Conservation (phyloP, 2,113 vertebrate species). For the Ginglymostoma cirratum region DNA sequence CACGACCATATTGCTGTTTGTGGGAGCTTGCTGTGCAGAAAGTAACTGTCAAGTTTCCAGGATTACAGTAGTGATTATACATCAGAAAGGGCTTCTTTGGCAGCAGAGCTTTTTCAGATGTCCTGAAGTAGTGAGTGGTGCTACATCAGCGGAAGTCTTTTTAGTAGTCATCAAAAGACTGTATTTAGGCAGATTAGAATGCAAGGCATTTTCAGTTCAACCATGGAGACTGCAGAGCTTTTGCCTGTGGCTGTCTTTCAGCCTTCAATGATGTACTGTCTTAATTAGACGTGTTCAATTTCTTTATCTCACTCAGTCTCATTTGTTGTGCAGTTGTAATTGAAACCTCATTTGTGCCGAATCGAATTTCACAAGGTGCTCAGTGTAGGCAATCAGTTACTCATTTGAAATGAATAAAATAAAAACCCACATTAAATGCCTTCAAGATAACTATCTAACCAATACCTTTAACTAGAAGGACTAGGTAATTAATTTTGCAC, state of each 20-base stretch:
- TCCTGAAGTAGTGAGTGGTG: not conserved
- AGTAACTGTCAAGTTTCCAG: not conserved
- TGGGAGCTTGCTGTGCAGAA: not conserved
- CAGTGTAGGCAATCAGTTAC: not conserved
- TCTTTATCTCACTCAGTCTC: not conserved
- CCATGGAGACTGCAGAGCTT: not conserved
- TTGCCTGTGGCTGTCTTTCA: not conserved
- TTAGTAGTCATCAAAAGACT: not conserved
- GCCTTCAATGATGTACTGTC: not conserved
- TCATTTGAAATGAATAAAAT: not conserved
- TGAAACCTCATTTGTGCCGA: not conserved
- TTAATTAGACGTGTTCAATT: constrained; percentile 16
- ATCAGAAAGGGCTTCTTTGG: not conserved
- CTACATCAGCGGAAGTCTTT: not conserved
- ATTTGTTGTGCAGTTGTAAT: not conserved
- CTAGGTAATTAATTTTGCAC: not conserved
- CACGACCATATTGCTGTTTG: not conserved
- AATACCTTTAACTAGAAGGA: not conserved
- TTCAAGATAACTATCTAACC: not conserved
- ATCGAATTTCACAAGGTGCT: constrained; percentile 1
- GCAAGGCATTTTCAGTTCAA: not conserved
- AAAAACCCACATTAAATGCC: not conserved
- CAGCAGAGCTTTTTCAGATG: not conserved
- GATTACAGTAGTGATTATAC: not conserved
- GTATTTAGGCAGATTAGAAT: not conserved